Base-by-base conservation (phyloP, 2,113 vertebrate genomes). In the Noctilio leporinus region DNA sequence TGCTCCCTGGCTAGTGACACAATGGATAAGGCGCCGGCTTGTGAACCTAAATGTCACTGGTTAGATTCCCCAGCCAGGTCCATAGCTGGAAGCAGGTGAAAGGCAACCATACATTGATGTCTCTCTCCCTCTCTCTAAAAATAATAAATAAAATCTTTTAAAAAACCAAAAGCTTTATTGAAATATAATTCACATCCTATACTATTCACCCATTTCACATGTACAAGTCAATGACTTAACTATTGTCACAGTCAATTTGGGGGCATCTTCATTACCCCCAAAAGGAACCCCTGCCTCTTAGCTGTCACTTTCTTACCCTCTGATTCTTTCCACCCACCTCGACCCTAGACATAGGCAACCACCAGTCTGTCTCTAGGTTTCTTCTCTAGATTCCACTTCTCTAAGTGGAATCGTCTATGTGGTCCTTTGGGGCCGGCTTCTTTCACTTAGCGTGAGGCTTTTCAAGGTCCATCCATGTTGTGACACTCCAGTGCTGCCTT, bases 331-430 rank as follows among this genome's bases (percentile, higher is more conserved):
- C 19, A 3, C 26, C 5, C 0, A 2, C 26, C 19, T 30, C 49
- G 20, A 0, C 16, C 49, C 51, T 5, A 38, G 12, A 26, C 51
- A 65, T 26, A 47, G n/a, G 33, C 47, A 33, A 7, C 19, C 22
- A 7, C 12, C 14, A 1, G 7, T 30, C 55, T 38, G 26, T 43
- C 86, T 22, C 51, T 45, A 16, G 51, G 38, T 80, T 40, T 89
- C 19, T 51, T 20, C 12, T 78, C 64, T 47, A 19, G 55, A 24
- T n/a, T n/a, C n/a, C 45, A 7, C 28, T 55, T 45, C 26, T 5
- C 0, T 20, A 4, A 0, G 20, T 16, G 57, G 86, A 51, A 2
- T 38, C 26, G 0, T 4, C 12, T 5, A 2, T 3, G 40, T 43
- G 20, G 7, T 40, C 22, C 65, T 65, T 47, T 43, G 9, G 10